Evolutionary conservation across 2,113 vertebrate species (phyloP).

Genomic region (Odontesthes bonariensis): DNA sequence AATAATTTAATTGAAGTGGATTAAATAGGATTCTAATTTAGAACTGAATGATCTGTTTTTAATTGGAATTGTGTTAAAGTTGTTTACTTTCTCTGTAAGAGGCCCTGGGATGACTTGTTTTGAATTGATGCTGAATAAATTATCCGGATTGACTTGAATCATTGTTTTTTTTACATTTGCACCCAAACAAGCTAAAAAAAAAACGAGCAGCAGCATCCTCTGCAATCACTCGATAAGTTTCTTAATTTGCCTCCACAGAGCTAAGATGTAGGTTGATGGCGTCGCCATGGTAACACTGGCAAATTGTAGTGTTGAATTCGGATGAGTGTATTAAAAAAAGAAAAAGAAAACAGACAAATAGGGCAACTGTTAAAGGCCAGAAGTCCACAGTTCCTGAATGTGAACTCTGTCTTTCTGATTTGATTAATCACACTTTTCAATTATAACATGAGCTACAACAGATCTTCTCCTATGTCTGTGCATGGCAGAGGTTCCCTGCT

Average conservation of each 20-base stretch:
- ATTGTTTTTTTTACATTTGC: neutral
- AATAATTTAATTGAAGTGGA: no score
- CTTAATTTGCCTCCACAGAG: neutral
- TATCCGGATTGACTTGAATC: neutral
- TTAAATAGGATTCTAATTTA: no score
- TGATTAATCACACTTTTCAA: no score
- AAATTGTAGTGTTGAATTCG: no score
- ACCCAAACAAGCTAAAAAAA: neutral
- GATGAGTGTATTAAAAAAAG: no score
- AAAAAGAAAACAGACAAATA: no score
- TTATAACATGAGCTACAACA: no score
- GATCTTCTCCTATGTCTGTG: no score
- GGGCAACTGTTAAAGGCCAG: neutral
- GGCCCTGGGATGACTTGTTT: neutral
- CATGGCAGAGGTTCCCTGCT: no score
- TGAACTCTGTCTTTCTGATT: no score
- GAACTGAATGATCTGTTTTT: neutral
- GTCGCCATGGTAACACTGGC: no score
- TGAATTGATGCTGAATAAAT: neutral
- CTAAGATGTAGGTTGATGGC: no score
- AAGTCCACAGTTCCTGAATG: neutral
- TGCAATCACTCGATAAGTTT: neutral
- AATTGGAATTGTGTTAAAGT: neutral
- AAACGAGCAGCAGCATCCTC: neutral
- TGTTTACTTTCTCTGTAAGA: neutral